Base-by-base conservation (phyloP, 1,140 invertebrate genomes). In the Holcopasites calliopsidis region DNA sequence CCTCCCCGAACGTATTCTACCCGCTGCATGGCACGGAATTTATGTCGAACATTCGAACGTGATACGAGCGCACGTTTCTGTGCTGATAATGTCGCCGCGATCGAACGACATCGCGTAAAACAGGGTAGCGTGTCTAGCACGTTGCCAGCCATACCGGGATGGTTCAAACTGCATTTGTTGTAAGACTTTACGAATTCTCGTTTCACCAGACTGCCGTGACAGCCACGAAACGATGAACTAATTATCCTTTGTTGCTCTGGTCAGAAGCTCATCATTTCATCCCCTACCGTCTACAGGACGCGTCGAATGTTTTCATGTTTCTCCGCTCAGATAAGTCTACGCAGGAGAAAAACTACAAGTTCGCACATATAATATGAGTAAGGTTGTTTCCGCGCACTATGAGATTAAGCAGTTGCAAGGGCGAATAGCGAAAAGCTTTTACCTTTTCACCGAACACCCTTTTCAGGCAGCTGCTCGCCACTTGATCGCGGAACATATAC, bases 41-140 rank as follows among this genome's bases (percentile, higher is more conserved):
- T 82, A 62, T 77, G 57, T 71, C 73, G 61, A 77, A 82, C 80
- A 77, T 69, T 70, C 80, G 57, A 57, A 77, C 49, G 50, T 58
- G 74, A 68, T 73, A 50, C 57, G 60, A 81, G 57, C 80, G 62
- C 33, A n/a, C 54, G 28, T 31, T 21, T 69, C 52, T 72, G 8
- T 44, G 23, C n/a, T 31, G 62, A 64, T 80, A 49, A 80, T 75
- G 58, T 57, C 23, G 23, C 31, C 28, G 60, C 38, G 52, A 60
- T 61, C 52, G 64, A 80, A 62, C 35, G 57, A 40, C 72, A 69
- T 60, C 54, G 62, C 49, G 28, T 44, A 35, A 70, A 70, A 28
- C 50, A 44, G 31, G 23, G 42, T 40, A 26, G n/a, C n/a, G 7
- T 38, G 38, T 16, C 28, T 40, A 28, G n/a, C n/a, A 42, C 38